phyloP scores from a whole-genome alignment of 2,113 vertebrate genomes.

The Falco punctatus region DNA sequence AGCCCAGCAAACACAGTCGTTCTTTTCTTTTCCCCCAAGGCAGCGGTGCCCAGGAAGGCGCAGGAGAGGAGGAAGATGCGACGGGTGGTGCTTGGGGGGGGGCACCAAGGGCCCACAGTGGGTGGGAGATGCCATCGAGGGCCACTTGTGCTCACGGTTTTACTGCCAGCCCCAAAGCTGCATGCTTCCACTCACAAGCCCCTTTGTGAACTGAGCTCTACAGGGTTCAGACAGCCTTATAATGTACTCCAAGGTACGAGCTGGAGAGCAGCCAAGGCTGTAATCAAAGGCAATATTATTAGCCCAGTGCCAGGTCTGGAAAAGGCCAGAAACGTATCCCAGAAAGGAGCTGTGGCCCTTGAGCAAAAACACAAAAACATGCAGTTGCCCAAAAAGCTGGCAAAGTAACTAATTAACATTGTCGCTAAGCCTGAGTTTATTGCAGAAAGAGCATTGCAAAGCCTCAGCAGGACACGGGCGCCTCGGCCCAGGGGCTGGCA shows the following conservation, averaged over 20 bases:
- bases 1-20: neutral
- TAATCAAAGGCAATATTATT: neutral
- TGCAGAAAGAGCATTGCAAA: neutral
- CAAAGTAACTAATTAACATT: neutral
- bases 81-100: neutral
- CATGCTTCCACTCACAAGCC: neutral
- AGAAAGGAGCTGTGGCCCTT: neutral
- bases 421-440: neutral
- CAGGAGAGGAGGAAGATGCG: neutral
- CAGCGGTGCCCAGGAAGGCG: fast-evolving
- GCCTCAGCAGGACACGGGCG: fast-evolving
- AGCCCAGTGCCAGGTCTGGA: neutral
- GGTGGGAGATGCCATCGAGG: fast-evolving
- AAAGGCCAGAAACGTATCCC: neutral
- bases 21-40: too few species aligned
- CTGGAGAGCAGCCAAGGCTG: neutral
- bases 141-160: neutral
- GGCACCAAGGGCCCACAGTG: fast-evolving
- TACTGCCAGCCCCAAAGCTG: neutral
- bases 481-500: neutral
- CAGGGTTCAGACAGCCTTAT: neutral
- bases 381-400: neutral
- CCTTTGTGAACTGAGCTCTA: neutral
- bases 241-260: neutral
- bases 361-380: neutral